Percentiles rank a stretch among this genome's conserved stretches.
phyloP scores from a whole-genome alignment of 64 coral and sea anemone species.

The Stichodactyla mertensii region DNA sequence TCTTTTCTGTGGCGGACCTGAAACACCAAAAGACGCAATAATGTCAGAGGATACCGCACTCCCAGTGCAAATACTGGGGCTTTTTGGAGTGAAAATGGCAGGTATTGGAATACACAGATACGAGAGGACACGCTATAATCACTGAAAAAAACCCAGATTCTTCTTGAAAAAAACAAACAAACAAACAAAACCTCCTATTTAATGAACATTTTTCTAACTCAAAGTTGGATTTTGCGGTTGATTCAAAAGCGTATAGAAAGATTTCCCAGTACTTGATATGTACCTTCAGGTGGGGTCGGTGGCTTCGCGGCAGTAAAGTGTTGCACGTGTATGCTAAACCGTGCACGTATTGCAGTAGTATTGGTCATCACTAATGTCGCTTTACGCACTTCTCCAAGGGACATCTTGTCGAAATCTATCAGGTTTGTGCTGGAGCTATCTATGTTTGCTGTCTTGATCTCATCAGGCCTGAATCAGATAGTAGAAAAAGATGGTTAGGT shows the following conservation, averaged over 20 bases:
- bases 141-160: no score
- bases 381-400: slow-evolving; percentile 56
- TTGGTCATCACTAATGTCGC: slow-evolving; percentile 81
- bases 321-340: slow-evolving; percentile 65
- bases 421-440: slow-evolving; percentile 29
- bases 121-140: no score
- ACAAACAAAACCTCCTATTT: no score
- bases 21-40: background rate
- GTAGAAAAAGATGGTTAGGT: background rate
- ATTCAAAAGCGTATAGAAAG: no score
- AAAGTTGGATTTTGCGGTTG: no score
- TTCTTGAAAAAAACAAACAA: no score
- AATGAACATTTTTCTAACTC: no score
- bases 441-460: slow-evolving; percentile 36
- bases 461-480: slow-evolving; percentile 45
- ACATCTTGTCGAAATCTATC: slow-evolving; percentile 73
- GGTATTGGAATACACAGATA: no score
- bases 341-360: slow-evolving; percentile 77
- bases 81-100: no score
- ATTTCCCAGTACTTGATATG: background rate
- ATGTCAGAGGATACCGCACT: background rate
- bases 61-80: no score
- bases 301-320: slow-evolving; percentile 84
- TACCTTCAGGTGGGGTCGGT: slow-evolving; percentile 92
- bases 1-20: slow-evolving; percentile 14